Base-by-base conservation (phyloP, 2,888 invertebrate genomes). In the Gasteruption jaculator region DNA sequence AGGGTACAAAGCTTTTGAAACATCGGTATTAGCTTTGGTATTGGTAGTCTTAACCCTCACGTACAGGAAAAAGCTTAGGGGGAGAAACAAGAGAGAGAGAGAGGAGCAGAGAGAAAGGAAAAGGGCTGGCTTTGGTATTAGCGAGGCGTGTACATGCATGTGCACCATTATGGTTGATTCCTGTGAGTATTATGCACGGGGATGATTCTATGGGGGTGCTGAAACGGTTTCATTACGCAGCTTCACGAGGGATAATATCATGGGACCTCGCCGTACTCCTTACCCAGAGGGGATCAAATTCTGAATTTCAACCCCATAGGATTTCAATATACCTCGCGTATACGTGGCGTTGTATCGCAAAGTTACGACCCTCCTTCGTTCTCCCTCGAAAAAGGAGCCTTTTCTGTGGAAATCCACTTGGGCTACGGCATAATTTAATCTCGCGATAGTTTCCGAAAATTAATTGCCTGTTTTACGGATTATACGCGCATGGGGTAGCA, bases 171-270 rank as follows among this genome's bases (percentile, higher is more conserved):
- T n/a, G n/a, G n/a, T n/a, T n/a, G n/a, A n/a, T n/a, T n/a, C n/a
- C n/a, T n/a, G n/a, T n/a, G n/a, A n/a, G 49, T 55, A 55, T 52
- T 50, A 54, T 52, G 51, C 40, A 50, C 50, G 54, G 46, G 57
- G 58, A 57, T 61, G 55, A 60, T 61, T 58, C 56, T 53, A 53
- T 54, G 61, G 63, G 63, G 63, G 61, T 60, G 62, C 58, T 57
- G 60, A 63, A 69, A 68, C 64, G 63, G 58, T 69, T 69, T 69
- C 68, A 68, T 70, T 68, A 68, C 61, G 58, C 56, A 60, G 61
- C 60, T 61, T 63, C 63, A 58, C 57, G 57, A 58, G 67, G 61
- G 62, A 63, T 63, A 63, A 65, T 63, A 61, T 59, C 57, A 60
- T 49, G 49, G 56, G 56, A 59, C 61, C 53, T 55, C 56, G 53